Base-by-base conservation (phyloP, 2,888 invertebrate species). In the Cheilosia grossa region DNA sequence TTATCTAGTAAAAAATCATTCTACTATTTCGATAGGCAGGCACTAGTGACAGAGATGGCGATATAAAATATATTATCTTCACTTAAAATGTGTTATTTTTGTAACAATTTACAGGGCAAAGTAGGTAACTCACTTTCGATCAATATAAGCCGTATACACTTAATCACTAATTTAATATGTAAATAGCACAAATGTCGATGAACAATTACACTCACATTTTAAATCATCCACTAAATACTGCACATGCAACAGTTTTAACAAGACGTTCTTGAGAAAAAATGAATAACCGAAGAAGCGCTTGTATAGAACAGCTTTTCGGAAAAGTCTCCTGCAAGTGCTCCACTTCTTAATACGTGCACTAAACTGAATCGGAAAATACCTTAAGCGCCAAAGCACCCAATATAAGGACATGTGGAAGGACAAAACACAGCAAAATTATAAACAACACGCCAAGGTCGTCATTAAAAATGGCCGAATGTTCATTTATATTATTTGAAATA, bases 401-500 rank as follows among this genome's bases (percentile, higher is more conserved):
- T 37, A 66, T 33, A 13, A 78, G 78, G 40, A 19, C 61, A 59
- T 66, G 64, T 37, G 66, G 66, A 80, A 75, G 80, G 75, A 80
- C 70, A 75, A 70, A 75, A 70, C 59, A 80, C 27, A 49, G 40
- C 47, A 10, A 27, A 67, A 69, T 63, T 51, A 70, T 73, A 74
- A 69, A 64, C 59, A 61, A 49, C 66, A 85, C 75, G 83, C 67
- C 85, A 85, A 85, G 85, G 85, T 81, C 85, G 21, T 56, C 69
- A 70, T 61, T 81, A 66, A 70, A 67, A 83, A 83, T 79, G 79
- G 79, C 83, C 77, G 72, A 54, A 72, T 72, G 66, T 63, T 77
- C 80, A 61, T 80, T 80, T 85, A 30, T 58, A 67, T 85, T 58
- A 69, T 67, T 78, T 51, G 2, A 67, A 74, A 81, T 49, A 56